Percentiles rank a stretch among this genome's conserved stretches.
Conservation (phyloP, 2,888 invertebrate genomes). For the Ichneumoninae sp. region DNA sequence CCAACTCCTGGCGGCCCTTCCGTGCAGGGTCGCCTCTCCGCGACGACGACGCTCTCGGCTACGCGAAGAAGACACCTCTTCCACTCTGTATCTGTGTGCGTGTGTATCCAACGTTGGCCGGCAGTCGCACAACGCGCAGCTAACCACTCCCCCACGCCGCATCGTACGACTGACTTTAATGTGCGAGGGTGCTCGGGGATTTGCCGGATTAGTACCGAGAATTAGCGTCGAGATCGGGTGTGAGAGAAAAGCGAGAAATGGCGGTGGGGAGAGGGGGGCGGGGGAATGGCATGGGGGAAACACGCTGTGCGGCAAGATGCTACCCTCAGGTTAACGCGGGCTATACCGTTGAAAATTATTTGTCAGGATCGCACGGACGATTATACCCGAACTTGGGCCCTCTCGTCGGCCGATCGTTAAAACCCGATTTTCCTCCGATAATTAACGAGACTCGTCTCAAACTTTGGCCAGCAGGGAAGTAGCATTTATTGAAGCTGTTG, state of each 20-base stretch:
- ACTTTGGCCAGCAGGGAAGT: conserved; percentile 1
- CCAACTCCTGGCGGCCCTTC: conserved; percentile 20
- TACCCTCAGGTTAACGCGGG: conserved; percentile 45
- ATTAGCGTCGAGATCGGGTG: conserved; percentile 75
- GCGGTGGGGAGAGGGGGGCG: conserved; percentile 20
- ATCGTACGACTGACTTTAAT: conserved; percentile 76
- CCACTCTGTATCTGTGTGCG: conserved; percentile 22
- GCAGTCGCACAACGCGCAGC: conserved; percentile 28
- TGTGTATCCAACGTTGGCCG: conserved; percentile 58
- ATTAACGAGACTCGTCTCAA: background rate
- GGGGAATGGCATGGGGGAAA: conserved; percentile 8
- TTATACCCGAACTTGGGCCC: conserved; percentile 35
- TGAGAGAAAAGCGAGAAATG: conserved; percentile 48
- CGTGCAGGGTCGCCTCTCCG: background rate
- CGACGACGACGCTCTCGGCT: conserved; percentile 19
- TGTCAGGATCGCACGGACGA: conserved; percentile 51
- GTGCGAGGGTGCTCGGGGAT: conserved; percentile 78
- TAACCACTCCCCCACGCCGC: conserved; percentile 28
- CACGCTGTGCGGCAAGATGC: conserved; percentile 73
- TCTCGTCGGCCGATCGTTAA: conserved; percentile 20
- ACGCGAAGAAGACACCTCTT: conserved; percentile 5
- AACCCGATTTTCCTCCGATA: conserved; percentile 38
- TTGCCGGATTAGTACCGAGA: conserved; percentile 79
- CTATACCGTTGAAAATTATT: conserved; percentile 62
- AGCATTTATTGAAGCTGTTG: conserved; percentile 20